These are phyloP conservation scores for Suricata suricatta DNA, from an alignment of 2,113 vertebrate genomes.

Conservation along the genomic window DNA sequence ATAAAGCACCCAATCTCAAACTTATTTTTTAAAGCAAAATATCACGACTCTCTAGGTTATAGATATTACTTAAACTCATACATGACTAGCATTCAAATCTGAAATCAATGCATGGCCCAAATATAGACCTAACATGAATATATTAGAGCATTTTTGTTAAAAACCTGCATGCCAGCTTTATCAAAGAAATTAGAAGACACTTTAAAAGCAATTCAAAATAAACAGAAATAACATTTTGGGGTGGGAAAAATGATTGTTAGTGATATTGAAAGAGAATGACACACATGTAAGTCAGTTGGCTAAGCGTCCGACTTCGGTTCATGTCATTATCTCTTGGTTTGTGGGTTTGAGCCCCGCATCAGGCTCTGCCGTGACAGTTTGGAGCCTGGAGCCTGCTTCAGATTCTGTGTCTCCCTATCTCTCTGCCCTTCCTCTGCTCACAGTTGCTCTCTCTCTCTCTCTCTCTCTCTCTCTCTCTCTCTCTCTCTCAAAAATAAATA, in stretches of 20 bases:
- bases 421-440: too few relatives aligned
- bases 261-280: conserved; percentile 50
- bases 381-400: too few relatives aligned
- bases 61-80: conserved; percentile 24
- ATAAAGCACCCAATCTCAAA: background rate
- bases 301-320: too few relatives aligned
- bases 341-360: too few relatives aligned
- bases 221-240: conserved; percentile 2
- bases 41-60: background rate
- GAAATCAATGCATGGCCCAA: conserved; percentile 6
- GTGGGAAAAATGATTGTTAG: background rate
- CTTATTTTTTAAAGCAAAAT: conserved; percentile 40
- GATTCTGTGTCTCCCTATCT: too few relatives aligned
- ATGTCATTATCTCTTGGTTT: too few relatives aligned
- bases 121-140: conserved; percentile 31
- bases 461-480: too few relatives aligned
- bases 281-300: background rate
- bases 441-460: too few relatives aligned
- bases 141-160: background rate
- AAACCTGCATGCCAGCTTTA: background rate
- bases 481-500: too few relatives aligned
- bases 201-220: conserved; percentile 39
- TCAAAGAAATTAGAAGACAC: background rate
- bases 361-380: too few relatives aligned
- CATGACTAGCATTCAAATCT: conserved; percentile 41